phyloP scores from a whole-genome alignment of 2,113 vertebrate genomes.

The Psilopsiagon aurifrons region DNA sequence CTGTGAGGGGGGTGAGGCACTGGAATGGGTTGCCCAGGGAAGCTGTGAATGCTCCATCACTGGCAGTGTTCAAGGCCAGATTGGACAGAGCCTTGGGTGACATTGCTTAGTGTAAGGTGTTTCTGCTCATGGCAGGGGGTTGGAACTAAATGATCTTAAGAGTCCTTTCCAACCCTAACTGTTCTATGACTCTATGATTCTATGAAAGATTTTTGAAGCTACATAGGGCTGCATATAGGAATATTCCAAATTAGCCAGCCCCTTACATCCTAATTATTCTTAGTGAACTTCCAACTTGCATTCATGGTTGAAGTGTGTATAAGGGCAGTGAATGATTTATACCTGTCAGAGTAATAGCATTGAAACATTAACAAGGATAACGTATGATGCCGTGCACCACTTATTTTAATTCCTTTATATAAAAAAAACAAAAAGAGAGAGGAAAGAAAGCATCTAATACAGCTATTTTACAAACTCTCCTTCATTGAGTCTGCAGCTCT shows the following conservation, averaged over 20 bases:
- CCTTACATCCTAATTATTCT: not conserved
- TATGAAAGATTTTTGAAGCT: not conserved
- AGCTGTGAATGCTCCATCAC: too few species aligned
- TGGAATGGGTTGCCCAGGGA: too few species aligned
- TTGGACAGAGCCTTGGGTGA: too few species aligned
- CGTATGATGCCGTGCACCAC: not conserved
- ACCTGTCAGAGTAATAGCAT: not conserved
- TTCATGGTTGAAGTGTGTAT: not conserved
- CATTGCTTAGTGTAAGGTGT: too few species aligned
- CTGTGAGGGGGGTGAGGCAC: too few species aligned
- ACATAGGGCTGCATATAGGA: not conserved
- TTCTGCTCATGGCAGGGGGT: too few species aligned
- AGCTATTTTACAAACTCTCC: not conserved
- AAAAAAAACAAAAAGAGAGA: not conserved
- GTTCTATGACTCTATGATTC: too few species aligned
- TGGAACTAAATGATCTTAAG: too few species aligned
- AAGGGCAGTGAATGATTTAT: not conserved
- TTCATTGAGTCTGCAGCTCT: not conserved
- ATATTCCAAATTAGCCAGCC: not conserved
- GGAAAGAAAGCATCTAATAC: not conserved
- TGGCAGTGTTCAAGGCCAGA: too few species aligned
- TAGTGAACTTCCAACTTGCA: not conserved
- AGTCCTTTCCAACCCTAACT: too few species aligned
- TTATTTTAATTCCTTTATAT: not conserved
- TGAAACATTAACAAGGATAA: not conserved